Base-by-base conservation (phyloP, 2,113 vertebrate genomes). In the Benitochromis conjunctus region DNA sequence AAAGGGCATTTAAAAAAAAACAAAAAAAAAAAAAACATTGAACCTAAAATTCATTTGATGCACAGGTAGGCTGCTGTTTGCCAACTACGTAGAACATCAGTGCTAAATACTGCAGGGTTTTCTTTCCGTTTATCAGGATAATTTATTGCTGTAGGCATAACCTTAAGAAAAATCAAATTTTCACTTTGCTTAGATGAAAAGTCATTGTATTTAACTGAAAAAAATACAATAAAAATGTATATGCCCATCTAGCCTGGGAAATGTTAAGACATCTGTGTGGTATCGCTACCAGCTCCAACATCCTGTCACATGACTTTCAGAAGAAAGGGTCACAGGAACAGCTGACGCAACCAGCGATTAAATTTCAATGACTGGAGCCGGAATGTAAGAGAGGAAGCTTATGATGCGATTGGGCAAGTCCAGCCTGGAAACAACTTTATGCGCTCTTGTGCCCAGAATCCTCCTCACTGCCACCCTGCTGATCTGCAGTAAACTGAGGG, bases 401-500 rank as follows among this genome's bases (percentile, higher is more conserved):
- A 97, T 95, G 26, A 99, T 95, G 71, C 97, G 89, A 1, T 93
- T 95, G 6, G 98, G 98, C 24, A 99, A 96, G 18, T 94, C 89
- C 14, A 99, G 92, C 84, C 96, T 90, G 90, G 96, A 83, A 0
- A 98, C 92, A 24, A 95, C 96, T 36, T 96, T 89, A 56, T 95
- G 90, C 0, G 96, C 96, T 18, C 93, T 92, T 56, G 84, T 95
- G 1, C 98, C 97, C 0, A 97, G 91, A 0, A 93, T 89, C 69
- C 84, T 96, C 88, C 98, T 95, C 74, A 98, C 77, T 2, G 92
- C 93, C 21, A 98, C 93, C 48, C 98, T 95, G 95, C 97, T 97
- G 84, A 98, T 96, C 92, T 99, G 97, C 2, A 96, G 96, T 74
- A 99, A 94, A 48, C 95, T 97, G 78, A 97, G 95, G 0, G 98